Evolutionary conservation across 2,113 vertebrate species (phyloP).

Genomic region (Otocyon megalotis): DNA sequence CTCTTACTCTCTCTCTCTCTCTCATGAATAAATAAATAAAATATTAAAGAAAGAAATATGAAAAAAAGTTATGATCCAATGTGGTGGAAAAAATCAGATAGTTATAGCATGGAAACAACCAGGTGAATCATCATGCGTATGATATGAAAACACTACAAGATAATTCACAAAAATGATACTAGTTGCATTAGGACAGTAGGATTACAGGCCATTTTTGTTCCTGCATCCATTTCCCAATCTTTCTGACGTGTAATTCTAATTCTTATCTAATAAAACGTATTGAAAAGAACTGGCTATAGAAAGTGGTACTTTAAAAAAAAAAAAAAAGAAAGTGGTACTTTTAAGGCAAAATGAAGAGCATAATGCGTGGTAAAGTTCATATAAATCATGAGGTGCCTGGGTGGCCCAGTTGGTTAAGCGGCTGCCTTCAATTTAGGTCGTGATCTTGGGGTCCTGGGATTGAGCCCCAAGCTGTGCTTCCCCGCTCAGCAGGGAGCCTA

Average conservation of each 20-base stretch:
- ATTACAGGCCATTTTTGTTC: not conserved
- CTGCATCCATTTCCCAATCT: not conserved
- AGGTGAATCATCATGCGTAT: not conserved
- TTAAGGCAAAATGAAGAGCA: conserved; percentile 10
- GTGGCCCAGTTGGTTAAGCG: not conserved
- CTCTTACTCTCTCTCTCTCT: too few relatives aligned
- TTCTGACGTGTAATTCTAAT: not conserved
- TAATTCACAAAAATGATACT: not conserved
- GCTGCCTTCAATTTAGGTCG: not conserved
- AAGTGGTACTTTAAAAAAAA: not conserved
- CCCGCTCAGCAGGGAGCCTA: too few relatives aligned
- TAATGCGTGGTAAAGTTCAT: not conserved
- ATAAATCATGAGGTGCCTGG: not conserved
- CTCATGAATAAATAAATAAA: too few relatives aligned
- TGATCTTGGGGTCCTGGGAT: not conserved
- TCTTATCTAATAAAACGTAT: conserved; percentile 25
- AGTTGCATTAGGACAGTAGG: not conserved
- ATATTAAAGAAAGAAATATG: not conserved
- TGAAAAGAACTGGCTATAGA: not conserved
- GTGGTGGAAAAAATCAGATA: not conserved
- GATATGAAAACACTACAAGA: conserved; percentile 13
- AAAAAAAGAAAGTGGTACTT: not conserved
- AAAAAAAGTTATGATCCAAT: not conserved
- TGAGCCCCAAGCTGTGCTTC: not conserved
- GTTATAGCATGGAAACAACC: not conserved